phyloP scores from a whole-genome alignment of 1,140 invertebrate species.

The Orchesella cincta region DNA sequence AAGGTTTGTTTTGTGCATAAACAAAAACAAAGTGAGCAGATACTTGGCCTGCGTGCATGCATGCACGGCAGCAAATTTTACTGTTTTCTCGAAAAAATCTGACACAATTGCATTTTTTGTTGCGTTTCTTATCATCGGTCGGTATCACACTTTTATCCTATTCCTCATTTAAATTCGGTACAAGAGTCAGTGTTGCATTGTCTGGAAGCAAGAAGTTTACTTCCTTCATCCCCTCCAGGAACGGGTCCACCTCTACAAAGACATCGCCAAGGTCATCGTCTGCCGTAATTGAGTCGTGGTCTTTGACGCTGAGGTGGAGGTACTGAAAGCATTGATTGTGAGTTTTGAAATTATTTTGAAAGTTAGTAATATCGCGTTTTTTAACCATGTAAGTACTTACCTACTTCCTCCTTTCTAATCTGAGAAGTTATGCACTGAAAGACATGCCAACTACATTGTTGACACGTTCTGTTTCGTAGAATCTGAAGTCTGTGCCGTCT shows the following conservation, averaged over 20 bases:
- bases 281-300: conserved; percentile 37
- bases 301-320: conserved; percentile 40
- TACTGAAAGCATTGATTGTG: too few species aligned
- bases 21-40: too few species aligned
- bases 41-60: too few species aligned
- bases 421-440: conserved; percentile 45
- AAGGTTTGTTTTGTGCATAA: too few species aligned
- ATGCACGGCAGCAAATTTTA: too few species aligned
- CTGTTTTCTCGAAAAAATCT: too few species aligned
- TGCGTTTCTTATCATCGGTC: too few species aligned
- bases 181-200: conserved; percentile 31
- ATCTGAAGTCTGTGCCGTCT: conserved; percentile 37
- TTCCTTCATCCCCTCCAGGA: conserved; percentile 21
- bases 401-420: conserved; percentile 37
- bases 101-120: too few species aligned
- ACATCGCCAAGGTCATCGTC: conserved; percentile 44
- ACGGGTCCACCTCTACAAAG: conserved; percentile 38
- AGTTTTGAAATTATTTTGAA: too few species aligned
- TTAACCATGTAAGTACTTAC: too few species aligned
- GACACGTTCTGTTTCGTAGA: conserved; percentile 38
- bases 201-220: not conserved
- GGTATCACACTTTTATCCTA: too few species aligned
- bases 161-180: not conserved
- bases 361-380: too few species aligned
- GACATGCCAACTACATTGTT: conserved; percentile 39